These are phyloP conservation scores for Stegana nigrithorax DNA, from an alignment of 2,888 invertebrate genomes.

Conservation along the genomic window DNA sequence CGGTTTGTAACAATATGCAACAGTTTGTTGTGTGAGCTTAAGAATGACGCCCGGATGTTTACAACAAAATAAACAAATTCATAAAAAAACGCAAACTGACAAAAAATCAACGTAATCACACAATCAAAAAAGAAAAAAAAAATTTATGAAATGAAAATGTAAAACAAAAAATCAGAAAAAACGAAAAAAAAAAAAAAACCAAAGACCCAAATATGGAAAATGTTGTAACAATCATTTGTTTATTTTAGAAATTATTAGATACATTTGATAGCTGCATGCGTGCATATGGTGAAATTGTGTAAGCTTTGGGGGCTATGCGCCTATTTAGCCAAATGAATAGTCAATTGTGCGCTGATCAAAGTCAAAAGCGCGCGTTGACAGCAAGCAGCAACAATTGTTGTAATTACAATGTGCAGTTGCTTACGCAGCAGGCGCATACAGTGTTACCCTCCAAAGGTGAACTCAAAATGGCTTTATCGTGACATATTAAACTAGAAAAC, in stretches of 20 bases:
- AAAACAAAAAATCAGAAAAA: neutral
- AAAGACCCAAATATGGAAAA: neutral
- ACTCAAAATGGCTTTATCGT: too few species aligned
- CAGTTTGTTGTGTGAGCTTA: constrained; percentile 46
- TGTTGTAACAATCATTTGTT: constrained; percentile 6
- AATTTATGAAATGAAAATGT: too few species aligned
- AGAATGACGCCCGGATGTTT: constrained; percentile 56
- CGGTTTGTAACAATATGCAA: constrained; percentile 51
- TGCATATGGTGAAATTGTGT: too few species aligned
- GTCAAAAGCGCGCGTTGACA: constrained; percentile 37
- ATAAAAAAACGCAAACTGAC: constrained; percentile 10
- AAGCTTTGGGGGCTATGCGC: too few species aligned
- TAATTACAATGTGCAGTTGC: too few species aligned
- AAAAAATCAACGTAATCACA: constrained; percentile 24
- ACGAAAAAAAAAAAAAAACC: neutral
- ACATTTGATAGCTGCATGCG: too few species aligned
- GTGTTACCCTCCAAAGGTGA: too few species aligned
- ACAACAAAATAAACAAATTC: constrained; percentile 53
- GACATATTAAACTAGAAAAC: too few species aligned
- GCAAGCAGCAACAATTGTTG: neutral
- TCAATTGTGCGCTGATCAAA: constrained; percentile 45
- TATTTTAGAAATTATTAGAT: constrained; percentile 23
- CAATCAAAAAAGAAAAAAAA: too few species aligned
- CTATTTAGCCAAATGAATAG: constrained; percentile 23
- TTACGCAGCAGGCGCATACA: too few species aligned